Evolutionary conservation across 2,113 vertebrate species (phyloP).

Genomic region (Deroptyus accipitrinus): DNA sequence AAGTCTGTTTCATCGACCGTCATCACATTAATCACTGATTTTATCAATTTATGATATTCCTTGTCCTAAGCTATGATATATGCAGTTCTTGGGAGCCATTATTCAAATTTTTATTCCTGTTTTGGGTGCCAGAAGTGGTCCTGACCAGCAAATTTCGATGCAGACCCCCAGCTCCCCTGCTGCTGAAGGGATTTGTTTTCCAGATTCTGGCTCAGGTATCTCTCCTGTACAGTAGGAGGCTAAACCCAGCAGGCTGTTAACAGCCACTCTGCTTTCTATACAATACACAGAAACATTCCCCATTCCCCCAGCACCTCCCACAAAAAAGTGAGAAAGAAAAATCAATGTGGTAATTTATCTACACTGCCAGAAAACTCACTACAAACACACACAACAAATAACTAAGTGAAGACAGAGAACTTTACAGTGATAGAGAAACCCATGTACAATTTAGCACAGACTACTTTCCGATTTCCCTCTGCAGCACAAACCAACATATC

Average conservation of each 20-base stretch:
- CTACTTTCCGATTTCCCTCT: not conserved
- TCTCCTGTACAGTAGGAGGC: not conserved
- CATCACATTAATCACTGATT: not conserved
- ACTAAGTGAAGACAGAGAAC: not conserved
- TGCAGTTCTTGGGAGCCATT: not conserved
- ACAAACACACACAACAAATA: not conserved
- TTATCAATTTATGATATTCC: not conserved
- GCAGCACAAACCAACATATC: not conserved
- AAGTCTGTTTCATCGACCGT: not conserved
- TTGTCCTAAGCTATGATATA: not conserved
- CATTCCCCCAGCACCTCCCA: not conserved
- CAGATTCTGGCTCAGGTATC: not conserved
- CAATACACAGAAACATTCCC: not conserved
- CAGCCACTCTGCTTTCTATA: not conserved
- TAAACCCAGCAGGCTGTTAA: not conserved
- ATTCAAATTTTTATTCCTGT: not conserved
- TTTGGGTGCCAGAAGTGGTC: not conserved
- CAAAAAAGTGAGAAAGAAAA: slow-evolving; percentile 26
- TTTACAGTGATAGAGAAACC: not conserved
- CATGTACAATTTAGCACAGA: not conserved
- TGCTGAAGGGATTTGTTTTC: not conserved
- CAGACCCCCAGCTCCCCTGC: not conserved
- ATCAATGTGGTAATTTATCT: slow-evolving; percentile 38
- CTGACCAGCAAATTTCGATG: not conserved
- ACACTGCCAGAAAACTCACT: slow-evolving; percentile 2